These are phyloP conservation scores for Nothocercus julius DNA, from an alignment of 2,113 vertebrate genomes.

Conservation along the genomic window DNA sequence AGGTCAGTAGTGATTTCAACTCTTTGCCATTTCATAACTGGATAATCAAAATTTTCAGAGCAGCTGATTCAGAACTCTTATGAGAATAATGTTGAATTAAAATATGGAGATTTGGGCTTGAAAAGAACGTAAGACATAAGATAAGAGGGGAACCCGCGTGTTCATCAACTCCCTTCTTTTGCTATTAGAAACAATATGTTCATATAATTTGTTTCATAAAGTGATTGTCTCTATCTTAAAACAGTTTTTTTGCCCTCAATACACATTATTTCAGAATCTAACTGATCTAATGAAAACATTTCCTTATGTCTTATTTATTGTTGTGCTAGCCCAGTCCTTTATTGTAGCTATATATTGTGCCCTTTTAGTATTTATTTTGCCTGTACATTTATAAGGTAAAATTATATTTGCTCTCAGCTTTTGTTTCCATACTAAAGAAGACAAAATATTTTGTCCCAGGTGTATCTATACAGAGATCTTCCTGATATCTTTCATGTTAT, in stretches of 20 bases:
- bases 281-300: not conserved
- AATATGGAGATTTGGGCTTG: not conserved
- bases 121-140: not conserved
- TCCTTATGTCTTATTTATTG: not conserved
- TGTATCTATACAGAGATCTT: not conserved
- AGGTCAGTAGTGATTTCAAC: constrained; percentile 35
- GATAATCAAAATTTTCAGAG: not conserved
- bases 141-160: not conserved
- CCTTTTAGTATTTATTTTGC: not conserved
- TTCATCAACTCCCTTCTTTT: not conserved
- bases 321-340: not conserved
- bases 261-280: not conserved
- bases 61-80: not conserved
- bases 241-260: not conserved
- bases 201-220: not conserved
- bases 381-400: not conserved
- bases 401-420: not conserved
- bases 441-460: not conserved
- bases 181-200: not conserved
- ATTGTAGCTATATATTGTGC: not conserved
- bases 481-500: not conserved
- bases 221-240: not conserved
- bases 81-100: constrained; percentile 2
- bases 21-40: not conserved
- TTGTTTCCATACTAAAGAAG: not conserved